Evolutionary conservation across 1,140 invertebrate genomes (phyloP).

Genomic region (Xylocopa sonorina): DNA sequence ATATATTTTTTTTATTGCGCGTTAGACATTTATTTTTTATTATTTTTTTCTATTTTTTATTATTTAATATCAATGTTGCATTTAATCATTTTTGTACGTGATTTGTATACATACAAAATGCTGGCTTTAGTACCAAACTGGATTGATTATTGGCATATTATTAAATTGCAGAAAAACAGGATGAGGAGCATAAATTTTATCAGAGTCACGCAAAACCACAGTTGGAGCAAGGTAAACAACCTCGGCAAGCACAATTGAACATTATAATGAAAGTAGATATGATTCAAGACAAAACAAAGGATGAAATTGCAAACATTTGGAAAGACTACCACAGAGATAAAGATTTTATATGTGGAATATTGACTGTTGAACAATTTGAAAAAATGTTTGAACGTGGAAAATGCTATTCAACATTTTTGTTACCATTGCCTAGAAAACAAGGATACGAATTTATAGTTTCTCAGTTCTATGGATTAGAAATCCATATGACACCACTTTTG

Average conservation of each 20-base stretch:
- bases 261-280: constrained; percentile 92
- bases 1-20: not conserved
- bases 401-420: constrained; percentile 88
- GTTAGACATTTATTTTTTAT: not conserved
- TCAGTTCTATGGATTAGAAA: constrained; percentile 88
- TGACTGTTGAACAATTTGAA: constrained; percentile 85
- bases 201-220: constrained; percentile 77
- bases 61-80: no score
- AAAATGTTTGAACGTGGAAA: constrained; percentile 83
- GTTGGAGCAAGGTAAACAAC: constrained; percentile 79
- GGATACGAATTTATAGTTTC: constrained; percentile 95
- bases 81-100: no score
- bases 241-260: constrained; percentile 80
- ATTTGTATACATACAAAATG: not conserved
- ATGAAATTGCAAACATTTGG: constrained; percentile 92
- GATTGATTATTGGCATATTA: constrained; percentile 17
- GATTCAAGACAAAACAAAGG: constrained; percentile 86
- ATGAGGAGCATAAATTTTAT: constrained; percentile 66
- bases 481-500: constrained; percentile 93
- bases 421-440: constrained; percentile 90
- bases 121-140: not conserved
- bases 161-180: constrained; percentile 58
- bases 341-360: constrained; percentile 87
- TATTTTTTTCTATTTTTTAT: not conserved
- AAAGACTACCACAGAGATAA: constrained; percentile 90